Conservation (phyloP, 2,797 vertebrate species). For the Typhlichthys subterraneus region DNA sequence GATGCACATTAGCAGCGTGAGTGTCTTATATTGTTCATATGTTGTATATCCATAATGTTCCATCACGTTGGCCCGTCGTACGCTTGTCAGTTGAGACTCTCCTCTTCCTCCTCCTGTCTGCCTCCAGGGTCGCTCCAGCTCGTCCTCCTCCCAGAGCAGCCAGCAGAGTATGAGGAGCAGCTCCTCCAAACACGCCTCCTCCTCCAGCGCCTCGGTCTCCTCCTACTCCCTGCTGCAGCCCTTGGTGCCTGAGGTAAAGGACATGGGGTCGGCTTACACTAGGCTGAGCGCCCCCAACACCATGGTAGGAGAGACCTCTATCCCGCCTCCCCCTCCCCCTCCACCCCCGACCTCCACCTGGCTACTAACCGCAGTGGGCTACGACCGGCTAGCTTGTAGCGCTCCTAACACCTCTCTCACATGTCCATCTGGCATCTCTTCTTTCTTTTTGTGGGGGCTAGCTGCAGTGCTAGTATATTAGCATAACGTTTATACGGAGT, state of each 20-base stretch:
- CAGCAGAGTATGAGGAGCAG: constrained; percentile 73
- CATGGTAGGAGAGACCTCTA: constrained; percentile 73
- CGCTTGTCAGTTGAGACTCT: background rate
- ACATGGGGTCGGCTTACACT: constrained; percentile 78
- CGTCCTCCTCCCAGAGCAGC: constrained; percentile 71
- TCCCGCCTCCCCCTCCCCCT: constrained; percentile 30
- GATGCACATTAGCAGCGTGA: too few relatives aligned
- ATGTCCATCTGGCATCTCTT: constrained; percentile 31
- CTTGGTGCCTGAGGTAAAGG: constrained; percentile 79
- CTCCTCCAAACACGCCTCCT: constrained; percentile 68
- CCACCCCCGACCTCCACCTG: constrained; percentile 36
- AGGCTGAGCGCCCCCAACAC: constrained; percentile 74
- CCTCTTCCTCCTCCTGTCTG: background rate
- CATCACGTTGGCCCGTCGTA: too few relatives aligned
- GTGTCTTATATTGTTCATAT: too few relatives aligned
- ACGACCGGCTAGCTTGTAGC: constrained; percentile 20
- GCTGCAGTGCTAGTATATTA: too few relatives aligned
- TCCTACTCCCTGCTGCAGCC: constrained; percentile 77
- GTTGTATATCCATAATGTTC: background rate
- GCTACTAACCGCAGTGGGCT: constrained; percentile 54
- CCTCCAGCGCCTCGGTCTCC: constrained; percentile 65
- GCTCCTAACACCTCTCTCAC: background rate
- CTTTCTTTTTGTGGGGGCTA: too few relatives aligned
- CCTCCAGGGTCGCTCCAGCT: constrained; percentile 68
- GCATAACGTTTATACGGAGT: too few relatives aligned